These are phyloP conservation scores for Zaprionus lineosus DNA, from an alignment of 2,888 invertebrate species.

Conservation along the genomic window DNA sequence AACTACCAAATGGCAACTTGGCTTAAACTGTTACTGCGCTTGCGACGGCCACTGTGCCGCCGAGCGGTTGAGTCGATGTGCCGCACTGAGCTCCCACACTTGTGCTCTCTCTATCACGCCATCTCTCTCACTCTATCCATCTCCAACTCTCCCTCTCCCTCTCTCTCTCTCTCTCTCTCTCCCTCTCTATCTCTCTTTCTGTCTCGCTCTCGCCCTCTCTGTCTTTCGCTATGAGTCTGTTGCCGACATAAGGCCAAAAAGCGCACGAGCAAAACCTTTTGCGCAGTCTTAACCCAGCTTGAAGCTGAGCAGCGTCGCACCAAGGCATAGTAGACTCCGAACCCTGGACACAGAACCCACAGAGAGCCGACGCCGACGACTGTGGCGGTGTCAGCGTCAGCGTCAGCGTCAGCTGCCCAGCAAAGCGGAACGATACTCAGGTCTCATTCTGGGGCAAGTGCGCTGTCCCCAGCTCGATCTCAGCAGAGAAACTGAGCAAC, in stretches of 20 bases:
- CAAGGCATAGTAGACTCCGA: neutral
- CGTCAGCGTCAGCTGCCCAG: slow-evolving; percentile 63
- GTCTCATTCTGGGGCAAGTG: slow-evolving; percentile 60
- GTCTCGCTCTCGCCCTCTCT: slow-evolving; percentile 16
- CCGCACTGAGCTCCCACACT: too few species aligned
- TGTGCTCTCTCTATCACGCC: too few species aligned
- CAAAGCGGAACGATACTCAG: slow-evolving; percentile 69
- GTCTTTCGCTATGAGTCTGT: slow-evolving; percentile 11
- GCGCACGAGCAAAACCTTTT: slow-evolving; percentile 68
- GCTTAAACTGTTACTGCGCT: slow-evolving; percentile 41
- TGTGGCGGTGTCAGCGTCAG: slow-evolving; percentile 10
- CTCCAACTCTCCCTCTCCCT: neutral
- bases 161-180: slow-evolving; percentile 10
- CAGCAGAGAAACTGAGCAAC: slow-evolving; percentile 14
- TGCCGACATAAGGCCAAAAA: slow-evolving; percentile 65
- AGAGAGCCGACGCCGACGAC: slow-evolving; percentile 19
- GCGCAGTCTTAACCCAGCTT: slow-evolving; percentile 63
- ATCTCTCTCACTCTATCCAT: too few species aligned
- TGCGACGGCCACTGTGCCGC: too few species aligned
- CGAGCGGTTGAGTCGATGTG: too few species aligned
- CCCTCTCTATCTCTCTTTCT: slow-evolving; percentile 12
- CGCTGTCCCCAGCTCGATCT: slow-evolving; percentile 13
- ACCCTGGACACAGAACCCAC: slow-evolving; percentile 23
- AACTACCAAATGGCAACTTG: slow-evolving; percentile 49
- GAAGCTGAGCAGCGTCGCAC: slow-evolving; percentile 40